Evolutionary conservation across 2,113 vertebrate species (phyloP).

Genomic region (Butorides virescens): DNA sequence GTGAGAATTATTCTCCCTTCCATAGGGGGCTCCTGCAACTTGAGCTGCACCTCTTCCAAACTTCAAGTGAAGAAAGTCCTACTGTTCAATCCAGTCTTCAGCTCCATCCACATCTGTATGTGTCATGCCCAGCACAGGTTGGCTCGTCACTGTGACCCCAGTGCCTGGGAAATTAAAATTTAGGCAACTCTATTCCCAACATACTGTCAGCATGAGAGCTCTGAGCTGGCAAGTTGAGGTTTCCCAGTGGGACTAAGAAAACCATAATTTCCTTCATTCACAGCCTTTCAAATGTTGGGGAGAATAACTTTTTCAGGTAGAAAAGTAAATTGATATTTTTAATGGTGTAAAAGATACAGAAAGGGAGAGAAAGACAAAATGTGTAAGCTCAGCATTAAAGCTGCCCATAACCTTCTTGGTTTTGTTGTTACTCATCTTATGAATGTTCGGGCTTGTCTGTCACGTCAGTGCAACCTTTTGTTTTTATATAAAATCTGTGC

Average conservation of each 20-base stretch:
- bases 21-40: not conserved
- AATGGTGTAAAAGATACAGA: not conserved
- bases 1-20: not conserved
- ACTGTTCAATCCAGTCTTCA: not conserved
- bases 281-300: not conserved
- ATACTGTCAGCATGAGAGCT: not conserved
- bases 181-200: not conserved
- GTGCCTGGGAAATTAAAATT: not conserved
- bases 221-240: not conserved
- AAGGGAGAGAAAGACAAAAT: not conserved
- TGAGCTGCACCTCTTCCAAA: not conserved
- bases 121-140: not conserved
- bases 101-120: not conserved
- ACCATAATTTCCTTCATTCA: not conserved
- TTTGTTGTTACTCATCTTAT: constrained; percentile 15
- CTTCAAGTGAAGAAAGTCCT: not conserved
- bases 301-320: not conserved
- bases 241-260: not conserved
- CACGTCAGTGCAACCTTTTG: not conserved
- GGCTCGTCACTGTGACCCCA: not conserved
- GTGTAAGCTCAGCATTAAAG: not conserved
- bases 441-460: constrained; percentile 36
- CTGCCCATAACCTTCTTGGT: not conserved
- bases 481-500: constrained; percentile 24
- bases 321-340: not conserved